These are phyloP conservation scores for Etheostoma spectabile DNA, from an alignment of 2,113 vertebrate genomes.

Conservation along the genomic window DNA sequence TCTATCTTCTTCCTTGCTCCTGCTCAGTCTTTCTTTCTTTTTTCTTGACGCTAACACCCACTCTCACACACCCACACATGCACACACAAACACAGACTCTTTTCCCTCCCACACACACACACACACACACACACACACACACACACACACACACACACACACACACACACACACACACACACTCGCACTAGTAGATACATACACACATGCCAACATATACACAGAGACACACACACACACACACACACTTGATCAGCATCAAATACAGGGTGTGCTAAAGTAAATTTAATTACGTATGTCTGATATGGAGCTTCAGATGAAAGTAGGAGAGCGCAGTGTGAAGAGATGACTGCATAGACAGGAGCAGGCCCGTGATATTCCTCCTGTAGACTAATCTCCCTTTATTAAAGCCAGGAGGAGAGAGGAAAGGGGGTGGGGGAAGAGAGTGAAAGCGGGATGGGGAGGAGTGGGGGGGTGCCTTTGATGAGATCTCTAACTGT, in stretches of 20 bases:
- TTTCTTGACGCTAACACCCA: conserved; percentile 73
- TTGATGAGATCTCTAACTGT: conserved; percentile 84
- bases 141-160: conserved; percentile 64
- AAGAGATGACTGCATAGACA: conserved; percentile 80
- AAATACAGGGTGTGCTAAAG: conserved; percentile 84
- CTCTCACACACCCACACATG: conserved; percentile 70
- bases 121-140: conserved; percentile 66
- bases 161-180: conserved; percentile 51
- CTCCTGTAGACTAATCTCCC: conserved; percentile 84
- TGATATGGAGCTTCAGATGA: conserved; percentile 85
- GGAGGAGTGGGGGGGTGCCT: conserved; percentile 52
- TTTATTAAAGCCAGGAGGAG: conserved; percentile 86
- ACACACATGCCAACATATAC: conserved; percentile 43
- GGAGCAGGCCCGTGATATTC: conserved; percentile 83
- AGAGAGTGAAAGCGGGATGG: conserved; percentile 17
- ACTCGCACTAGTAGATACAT: conserved; percentile 21
- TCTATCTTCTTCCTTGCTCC: conserved; percentile 74
- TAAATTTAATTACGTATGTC: conserved; percentile 88
- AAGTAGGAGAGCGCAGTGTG: conserved; percentile 80
- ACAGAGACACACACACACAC: conserved; percentile 35
- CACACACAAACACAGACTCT: conserved; percentile 67
- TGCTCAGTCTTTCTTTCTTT: conserved; percentile 69
- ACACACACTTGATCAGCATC: conserved; percentile 82
- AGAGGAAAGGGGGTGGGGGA: conserved; percentile 25
- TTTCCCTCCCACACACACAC: conserved; percentile 63